Conservation (phyloP, 2,797 vertebrate species). For the Sebastes kiyomatsui region DNA sequence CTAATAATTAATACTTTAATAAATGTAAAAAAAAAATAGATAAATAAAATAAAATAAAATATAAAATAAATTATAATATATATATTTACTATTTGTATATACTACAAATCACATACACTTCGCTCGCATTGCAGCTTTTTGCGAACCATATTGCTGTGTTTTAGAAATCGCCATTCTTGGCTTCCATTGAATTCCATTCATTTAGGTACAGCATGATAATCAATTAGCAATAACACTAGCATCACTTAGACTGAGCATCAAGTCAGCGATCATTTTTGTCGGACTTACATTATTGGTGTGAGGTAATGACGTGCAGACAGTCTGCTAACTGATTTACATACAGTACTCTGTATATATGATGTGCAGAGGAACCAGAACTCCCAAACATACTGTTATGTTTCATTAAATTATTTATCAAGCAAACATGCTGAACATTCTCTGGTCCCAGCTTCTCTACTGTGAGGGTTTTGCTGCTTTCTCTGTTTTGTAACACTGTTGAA, state of each 20-base stretch:
- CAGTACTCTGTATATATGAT: neutral
- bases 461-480: neutral
- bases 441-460: neutral
- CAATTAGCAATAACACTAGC: neutral
- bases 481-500: conserved; percentile 1
- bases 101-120: neutral
- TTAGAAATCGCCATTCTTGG: neutral
- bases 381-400: neutral
- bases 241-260: neutral
- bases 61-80: too few species aligned
- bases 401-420: neutral
- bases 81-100: neutral
- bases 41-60: too few species aligned
- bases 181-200: neutral
- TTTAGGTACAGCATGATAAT: neutral
- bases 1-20: too few species aligned
- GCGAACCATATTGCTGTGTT: neutral
- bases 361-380: neutral
- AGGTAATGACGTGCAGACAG: neutral
- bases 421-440: neutral
- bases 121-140: neutral
- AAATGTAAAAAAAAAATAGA: too few species aligned
- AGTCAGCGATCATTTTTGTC: neutral
- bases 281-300: neutral
- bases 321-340: neutral